These are phyloP conservation scores for Pristionchus fissidentatus DNA, from an alignment of 2,888 invertebrate genomes.

Conservation along the genomic window DNA sequence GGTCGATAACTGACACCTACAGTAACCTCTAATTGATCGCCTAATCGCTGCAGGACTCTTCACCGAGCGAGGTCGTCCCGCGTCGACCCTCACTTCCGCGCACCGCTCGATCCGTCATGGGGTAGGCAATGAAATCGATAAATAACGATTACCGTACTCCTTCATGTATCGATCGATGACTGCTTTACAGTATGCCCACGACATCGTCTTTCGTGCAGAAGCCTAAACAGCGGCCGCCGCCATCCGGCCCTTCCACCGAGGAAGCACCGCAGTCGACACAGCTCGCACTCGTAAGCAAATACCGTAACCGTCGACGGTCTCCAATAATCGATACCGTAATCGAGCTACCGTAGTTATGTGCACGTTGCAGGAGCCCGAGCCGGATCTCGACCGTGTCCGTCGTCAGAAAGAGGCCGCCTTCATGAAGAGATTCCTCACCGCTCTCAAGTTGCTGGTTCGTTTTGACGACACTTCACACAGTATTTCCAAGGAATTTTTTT, in stretches of 20 bases:
- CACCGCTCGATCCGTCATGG: neutral
- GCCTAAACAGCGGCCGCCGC: too few relatives aligned
- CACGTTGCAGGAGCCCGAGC: slow-evolving; percentile 43
- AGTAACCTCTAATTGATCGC: neutral
- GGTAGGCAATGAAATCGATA: too few relatives aligned
- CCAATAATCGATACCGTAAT: neutral
- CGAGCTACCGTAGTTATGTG: neutral
- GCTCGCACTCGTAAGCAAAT: neutral
- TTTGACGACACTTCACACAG: neutral
- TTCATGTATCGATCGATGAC: too few relatives aligned
- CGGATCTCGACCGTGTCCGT: slow-evolving; percentile 4
- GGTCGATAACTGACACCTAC: neutral
- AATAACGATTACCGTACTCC: too few relatives aligned
- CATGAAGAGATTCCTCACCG: slow-evolving; percentile 38
- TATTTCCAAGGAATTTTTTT: too few relatives aligned
- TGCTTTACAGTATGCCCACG: neutral
- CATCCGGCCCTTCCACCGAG: neutral
- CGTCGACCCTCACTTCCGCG: too few relatives aligned
- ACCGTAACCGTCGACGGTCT: neutral
- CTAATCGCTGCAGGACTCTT: neutral
- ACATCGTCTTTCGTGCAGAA: too few relatives aligned
- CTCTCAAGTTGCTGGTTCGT: slow-evolving; percentile 32
- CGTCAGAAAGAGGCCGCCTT: slow-evolving; percentile 36
- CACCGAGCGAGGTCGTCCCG: neutral
- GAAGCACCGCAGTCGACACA: neutral